Base-by-base conservation (phyloP, 2,797 vertebrate species). In the Enteromius anoplus region DNA sequence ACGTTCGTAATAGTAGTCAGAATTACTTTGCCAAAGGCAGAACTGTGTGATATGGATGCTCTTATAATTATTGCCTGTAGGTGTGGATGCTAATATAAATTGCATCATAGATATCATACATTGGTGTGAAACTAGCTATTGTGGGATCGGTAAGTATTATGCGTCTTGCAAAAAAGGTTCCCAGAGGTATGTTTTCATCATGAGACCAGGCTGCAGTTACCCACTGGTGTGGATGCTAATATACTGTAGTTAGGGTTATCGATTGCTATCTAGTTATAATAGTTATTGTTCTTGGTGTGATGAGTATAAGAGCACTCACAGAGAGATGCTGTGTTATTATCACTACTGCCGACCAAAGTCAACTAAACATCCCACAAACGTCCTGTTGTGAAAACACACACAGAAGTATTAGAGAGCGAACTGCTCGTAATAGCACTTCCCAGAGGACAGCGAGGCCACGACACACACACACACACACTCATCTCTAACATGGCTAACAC, bases 341-440 rank as follows among this genome's bases (percentile, higher is more conserved):
- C 47, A 73, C 47, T n/a, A 21, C 29, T 73, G 70, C 26, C 34
- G 47, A 53, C 70, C 47, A 53, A 34, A 53, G 26, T 51, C 26
- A 73, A 53, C 29, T 14, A 73, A 73, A 51, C 71, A 73, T 32
- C 29, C 47, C 19, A 12, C 49, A 53, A 53, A 53, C 21, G 70
- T 51, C 47, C 70, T 72, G 70, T 72, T 72, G 70, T 32, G 26
- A 21, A 45, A 45, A 29, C 69, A 47, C 42, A 53, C 14, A 47
- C 23, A 49, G 23, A 19, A 72, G 47, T 49, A 55, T 73, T 73
- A 55, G 19, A 29, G 47, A 73, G 19, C n/a, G 11, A 53, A 53
- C 49, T n/a, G 49, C 71, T 73, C 71, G 14, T 73, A 73, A 53
- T 34, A 53, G 49, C 71, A 7, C 29, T 73, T 34, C 47, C 71